Evolutionary conservation across 2,113 vertebrate genomes (phyloP), one percentile per base, ranked within the genome.

Genomic region (Rhegmatorhina hoffmannsi): DNA sequence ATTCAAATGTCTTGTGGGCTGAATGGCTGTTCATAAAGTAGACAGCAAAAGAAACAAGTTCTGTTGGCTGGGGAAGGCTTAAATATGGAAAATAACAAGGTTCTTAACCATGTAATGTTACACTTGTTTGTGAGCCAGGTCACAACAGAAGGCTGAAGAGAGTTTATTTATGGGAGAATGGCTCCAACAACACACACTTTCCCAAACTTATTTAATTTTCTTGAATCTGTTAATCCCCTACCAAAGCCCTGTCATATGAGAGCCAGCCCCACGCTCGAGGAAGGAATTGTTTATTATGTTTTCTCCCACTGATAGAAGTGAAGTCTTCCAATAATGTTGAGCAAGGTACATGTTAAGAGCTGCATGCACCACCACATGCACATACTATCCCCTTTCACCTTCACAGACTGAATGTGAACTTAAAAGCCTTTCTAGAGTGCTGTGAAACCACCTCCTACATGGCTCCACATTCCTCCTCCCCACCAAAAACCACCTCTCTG

Each of bases 211-310:
- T 7, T 91, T 53, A 7, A 38, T 59, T 91, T 89, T 72, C 52
- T 36, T 47, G 43, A 95, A 94, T 78, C 77, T 0, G 0, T 33
- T 92, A 96, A 96, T 92, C 81, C 69, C 34, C 16, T 77, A 15
- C 29, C 52, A 84, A 94, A 95, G 80, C 76, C 43, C 60, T 87
- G 64, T 84, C 89, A 92, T 8, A 59, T 78, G 84, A 92, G 56
- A 94, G 15, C 43, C 11, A 59, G 80, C 29, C 47, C 28, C 60
- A 58, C 0, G 3, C 46, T 29, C 58, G n/a, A 83, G 40, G 31
- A 63, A 91, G 28, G 36, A 84, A 81, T 4, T 64, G 44, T 55
- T 90, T 84, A 17, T 81, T 74, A 38, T 4, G 3, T 17, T 91
- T 90, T 67, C 29, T 43, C 50, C 26, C 3, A 1, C 43, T 78